Base-by-base conservation (phyloP, 2,113 vertebrate species). In the Trematomus loennbergii region DNA sequence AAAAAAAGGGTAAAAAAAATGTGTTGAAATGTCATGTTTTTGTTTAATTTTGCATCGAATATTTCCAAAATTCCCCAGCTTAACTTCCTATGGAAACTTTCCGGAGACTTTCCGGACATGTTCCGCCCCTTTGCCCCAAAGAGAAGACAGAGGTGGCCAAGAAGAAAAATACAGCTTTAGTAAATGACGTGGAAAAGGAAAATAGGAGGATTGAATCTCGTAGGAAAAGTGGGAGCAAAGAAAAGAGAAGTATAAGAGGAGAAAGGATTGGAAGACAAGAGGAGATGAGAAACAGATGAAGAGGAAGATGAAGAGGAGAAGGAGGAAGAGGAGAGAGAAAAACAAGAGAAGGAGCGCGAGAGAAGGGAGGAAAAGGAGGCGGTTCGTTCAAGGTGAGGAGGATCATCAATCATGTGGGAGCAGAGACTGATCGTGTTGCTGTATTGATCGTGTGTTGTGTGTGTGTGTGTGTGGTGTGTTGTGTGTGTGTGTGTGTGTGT, bases 361-460 rank as follows among this genome's bases (percentile, higher is more conserved):
- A 40, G 36, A 15, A 17, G 22, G 18, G 29, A 82, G 40, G 16
- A 64, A 58, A 66, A 80, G 18, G 61, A 75, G 67, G 67, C 8
- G 2, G 22, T 66, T 77, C 46, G 50, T 68, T 82, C 62, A 88
- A 74, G 71, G 81, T 77, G 79, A 89, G 50, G 75, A 61, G 12
- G 60, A 69, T 75, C 65, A 86, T 86, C 80, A 85, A 63, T 79
- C 69, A 63, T 29, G 69, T 36, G 45, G 62, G 61, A 86, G 80
- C 78, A 60, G 57, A 82, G 76, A 70, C 36, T 62, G 67, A 81
- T 76, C 16, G 78, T 43, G 72, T 52, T 71, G 67, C 17, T 20
- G 72, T 79, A 87, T 82, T 72, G 72, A 89, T 84, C 72, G 74
- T 55, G 60, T 45, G 46, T 60, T n/a, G n/a, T n/a, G n/a, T n/a